Evolutionary conservation across 2,888 invertebrate species (phyloP).

Genomic region (Drosophila mayaguana): DNA sequence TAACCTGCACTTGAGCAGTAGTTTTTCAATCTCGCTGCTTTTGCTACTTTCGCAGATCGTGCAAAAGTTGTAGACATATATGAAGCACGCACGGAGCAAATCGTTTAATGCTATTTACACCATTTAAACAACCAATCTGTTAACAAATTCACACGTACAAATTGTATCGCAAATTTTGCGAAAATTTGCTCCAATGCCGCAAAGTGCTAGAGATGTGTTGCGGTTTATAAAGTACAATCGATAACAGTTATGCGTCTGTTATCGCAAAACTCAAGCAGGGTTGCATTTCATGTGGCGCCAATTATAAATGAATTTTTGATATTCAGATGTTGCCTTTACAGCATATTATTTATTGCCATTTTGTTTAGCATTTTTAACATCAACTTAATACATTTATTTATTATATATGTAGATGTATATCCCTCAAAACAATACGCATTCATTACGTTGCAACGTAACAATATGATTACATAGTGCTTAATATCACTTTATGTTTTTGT

Average conservation of each 20-base stretch:
- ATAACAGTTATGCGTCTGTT: constrained; percentile 51
- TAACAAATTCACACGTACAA: constrained; percentile 53
- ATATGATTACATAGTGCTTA: constrained; percentile 75
- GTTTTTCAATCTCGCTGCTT: constrained; percentile 23
- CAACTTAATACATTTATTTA: constrained; percentile 75
- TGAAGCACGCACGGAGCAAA: constrained; percentile 41
- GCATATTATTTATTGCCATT: constrained; percentile 56
- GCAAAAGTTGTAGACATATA: constrained; percentile 39
- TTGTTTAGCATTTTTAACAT: constrained; percentile 69
- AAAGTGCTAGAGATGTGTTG: constrained; percentile 68
- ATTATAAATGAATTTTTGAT: constrained; percentile 10
- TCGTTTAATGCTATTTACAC: constrained; percentile 47
- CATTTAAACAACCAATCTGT: constrained; percentile 51
- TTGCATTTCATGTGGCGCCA: constrained; percentile 22
- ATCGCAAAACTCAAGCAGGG: constrained; percentile 35
- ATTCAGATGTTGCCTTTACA: constrained; percentile 25
- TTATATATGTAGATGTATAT: constrained; percentile 69
- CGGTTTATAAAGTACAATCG: constrained; percentile 65
- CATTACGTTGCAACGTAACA: constrained; percentile 72
- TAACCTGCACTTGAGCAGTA: constrained; percentile 67
- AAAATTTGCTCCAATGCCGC: constrained; percentile 66
- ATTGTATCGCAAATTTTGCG: constrained; percentile 51
- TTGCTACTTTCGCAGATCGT: constrained; percentile 7
- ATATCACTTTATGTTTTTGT: constrained; percentile 66
- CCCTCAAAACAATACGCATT: constrained; percentile 73